Percentiles rank a stretch among this genome's conserved stretches.
Evolutionary conservation across 1,140 invertebrate genomes (phyloP).

Genomic region (Drosophila funebris): DNA sequence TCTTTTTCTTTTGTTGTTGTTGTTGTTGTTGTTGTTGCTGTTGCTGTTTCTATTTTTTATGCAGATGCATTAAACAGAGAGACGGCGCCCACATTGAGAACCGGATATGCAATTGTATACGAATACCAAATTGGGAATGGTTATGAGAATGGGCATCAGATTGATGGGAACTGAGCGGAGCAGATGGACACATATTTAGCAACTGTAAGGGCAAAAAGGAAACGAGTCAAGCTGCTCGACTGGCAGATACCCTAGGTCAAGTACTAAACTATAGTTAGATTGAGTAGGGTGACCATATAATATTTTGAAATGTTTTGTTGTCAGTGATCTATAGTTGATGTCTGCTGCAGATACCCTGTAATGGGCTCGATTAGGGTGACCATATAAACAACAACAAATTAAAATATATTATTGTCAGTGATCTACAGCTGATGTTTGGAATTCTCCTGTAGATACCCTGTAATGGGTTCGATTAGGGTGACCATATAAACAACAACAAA

Average conservation of each 20-base stretch:
- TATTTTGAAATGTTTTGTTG: too few relatives aligned
- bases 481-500: too few relatives aligned
- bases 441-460: too few relatives aligned
- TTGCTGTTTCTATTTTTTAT: constrained; percentile 8
- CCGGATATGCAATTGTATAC: constrained; percentile 77
- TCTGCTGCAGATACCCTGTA: too few relatives aligned
- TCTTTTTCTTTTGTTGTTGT: not conserved
- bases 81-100: constrained; percentile 75
- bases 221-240: not conserved
- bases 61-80: constrained; percentile 27
- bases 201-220: not conserved
- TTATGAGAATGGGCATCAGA: constrained; percentile 41
- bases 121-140: constrained; percentile 49
- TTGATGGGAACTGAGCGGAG: constrained; percentile 39
- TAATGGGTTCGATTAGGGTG: too few relatives aligned
- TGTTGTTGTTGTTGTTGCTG: not conserved
- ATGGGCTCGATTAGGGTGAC: too few relatives aligned
- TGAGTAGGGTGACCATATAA: not conserved
- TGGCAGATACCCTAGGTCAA: not conserved
- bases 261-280: too few relatives aligned
- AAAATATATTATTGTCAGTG: too few relatives aligned
- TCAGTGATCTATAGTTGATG: too few relatives aligned
- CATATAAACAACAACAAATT: too few relatives aligned
- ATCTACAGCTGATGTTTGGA: too few relatives aligned
- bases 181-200: constrained; percentile 64